Evolutionary conservation across 2,113 vertebrate species (phyloP).

Genomic region (Dinomys branickii): DNA sequence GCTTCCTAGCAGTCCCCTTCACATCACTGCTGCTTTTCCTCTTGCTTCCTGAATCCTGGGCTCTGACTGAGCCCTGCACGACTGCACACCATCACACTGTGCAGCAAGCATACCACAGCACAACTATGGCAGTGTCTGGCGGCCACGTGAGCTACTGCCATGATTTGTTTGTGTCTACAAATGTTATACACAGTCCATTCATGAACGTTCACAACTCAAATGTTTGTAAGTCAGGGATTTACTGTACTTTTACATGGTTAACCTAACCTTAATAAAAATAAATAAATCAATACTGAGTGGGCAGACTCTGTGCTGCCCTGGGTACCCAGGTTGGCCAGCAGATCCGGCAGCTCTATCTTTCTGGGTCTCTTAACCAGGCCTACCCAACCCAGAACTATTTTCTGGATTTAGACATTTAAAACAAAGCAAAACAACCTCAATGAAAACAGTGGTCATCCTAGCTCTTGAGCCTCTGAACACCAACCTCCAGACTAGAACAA

Average conservation of each 20-base stretch:
- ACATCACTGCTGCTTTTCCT: not conserved
- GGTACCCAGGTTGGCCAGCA: not conserved
- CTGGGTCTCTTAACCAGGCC: not conserved
- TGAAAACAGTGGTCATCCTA: not conserved
- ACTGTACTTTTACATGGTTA: not conserved
- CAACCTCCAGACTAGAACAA: not conserved
- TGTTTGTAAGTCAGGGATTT: not conserved
- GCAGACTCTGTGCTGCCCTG: no score
- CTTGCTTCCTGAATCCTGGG: not conserved
- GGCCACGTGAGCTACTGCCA: not conserved
- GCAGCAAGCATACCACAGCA: not conserved
- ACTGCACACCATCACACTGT: not conserved
- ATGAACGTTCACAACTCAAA: not conserved
- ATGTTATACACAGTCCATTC: not conserved
- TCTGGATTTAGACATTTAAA: conserved; percentile 32
- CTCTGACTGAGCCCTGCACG: not conserved
- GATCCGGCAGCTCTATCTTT: not conserved
- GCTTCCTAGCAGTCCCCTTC: not conserved
- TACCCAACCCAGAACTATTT: not conserved
- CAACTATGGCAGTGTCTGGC: not conserved
- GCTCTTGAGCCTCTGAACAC: not conserved
- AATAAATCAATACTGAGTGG: not conserved
- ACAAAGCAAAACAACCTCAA: conserved; percentile 7
- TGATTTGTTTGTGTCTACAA: not conserved
- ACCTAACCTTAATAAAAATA: not conserved